Conservation (phyloP, 1,140 invertebrate genomes). For the Nasonia giraulti region DNA sequence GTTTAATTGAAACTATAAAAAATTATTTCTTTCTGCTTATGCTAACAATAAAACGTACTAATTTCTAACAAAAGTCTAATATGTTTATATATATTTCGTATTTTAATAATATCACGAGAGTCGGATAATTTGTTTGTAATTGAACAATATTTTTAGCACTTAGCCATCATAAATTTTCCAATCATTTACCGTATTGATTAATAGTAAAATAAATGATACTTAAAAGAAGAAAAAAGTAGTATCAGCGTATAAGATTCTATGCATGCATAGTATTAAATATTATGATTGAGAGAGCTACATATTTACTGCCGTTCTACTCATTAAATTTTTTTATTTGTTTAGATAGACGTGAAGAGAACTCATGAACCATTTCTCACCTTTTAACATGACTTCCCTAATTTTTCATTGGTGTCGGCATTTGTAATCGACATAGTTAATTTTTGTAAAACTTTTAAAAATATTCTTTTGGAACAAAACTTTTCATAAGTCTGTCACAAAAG, state of each 20-base stretch:
- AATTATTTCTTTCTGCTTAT: background rate
- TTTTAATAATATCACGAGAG: no score
- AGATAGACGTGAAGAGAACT: conserved; percentile 47
- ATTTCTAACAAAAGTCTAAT: background rate
- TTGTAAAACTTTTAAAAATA: conserved; percentile 13
- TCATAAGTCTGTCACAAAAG: conserved; percentile 11
- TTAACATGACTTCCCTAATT: conserved; percentile 49
- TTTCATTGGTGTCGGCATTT: conserved; percentile 58
- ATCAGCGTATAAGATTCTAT: background rate
- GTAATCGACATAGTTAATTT: conserved; percentile 35
- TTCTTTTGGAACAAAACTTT: background rate
- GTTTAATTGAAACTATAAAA: background rate
- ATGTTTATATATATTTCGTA: background rate
- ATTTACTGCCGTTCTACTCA: conserved; percentile 24
- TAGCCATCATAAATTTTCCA: no score
- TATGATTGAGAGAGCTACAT: conserved; percentile 41
- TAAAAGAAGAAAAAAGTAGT: background rate
- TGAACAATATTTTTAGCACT: no score
- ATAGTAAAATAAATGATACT: no score
- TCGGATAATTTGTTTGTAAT: no score
- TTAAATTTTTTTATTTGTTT: conserved; percentile 25
- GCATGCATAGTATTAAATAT: background rate
- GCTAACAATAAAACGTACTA: conserved; percentile 8
- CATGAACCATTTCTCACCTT: conserved; percentile 42
- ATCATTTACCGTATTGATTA: no score